A percentile compares a stretch with the other conserved stretches of the same genome.
phyloP scores from a whole-genome alignment of 2,113 vertebrate genomes.

The Globicephala melas region DNA sequence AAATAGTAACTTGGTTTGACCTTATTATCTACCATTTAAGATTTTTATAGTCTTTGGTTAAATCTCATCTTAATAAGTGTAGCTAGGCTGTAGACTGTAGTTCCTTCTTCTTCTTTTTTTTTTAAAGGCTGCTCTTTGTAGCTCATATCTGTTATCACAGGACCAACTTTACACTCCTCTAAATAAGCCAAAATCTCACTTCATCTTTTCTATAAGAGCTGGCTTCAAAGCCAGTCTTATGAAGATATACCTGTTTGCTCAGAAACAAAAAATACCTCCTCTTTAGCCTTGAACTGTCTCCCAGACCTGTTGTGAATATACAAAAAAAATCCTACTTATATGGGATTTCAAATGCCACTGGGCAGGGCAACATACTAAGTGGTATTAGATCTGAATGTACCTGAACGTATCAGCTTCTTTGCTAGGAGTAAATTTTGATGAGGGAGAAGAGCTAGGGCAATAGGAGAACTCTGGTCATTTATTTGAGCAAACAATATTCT shows the following conservation, averaged over 20 bases:
- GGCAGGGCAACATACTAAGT: neutral
- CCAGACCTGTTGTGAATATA: neutral
- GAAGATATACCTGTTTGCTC: neutral
- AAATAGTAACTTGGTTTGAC: conserved; percentile 73
- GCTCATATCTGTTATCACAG: conserved; percentile 24
- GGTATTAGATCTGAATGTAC: neutral
- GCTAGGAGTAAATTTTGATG: neutral
- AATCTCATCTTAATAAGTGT: conserved; percentile 74
- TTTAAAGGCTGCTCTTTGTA: conserved; percentile 11
- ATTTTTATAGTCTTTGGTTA: conserved; percentile 77
- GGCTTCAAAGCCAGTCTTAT: neutral
- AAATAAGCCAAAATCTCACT: conserved; percentile 31
- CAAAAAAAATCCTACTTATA: neutral
- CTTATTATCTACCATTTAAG: conserved; percentile 76
- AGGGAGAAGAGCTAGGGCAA: neutral
- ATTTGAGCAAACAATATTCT: neutral
- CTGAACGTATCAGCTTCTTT: neutral
- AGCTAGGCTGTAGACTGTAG: conserved; percentile 40
- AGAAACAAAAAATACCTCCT: neutral
- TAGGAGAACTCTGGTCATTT: neutral
- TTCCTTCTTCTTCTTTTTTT: neutral
- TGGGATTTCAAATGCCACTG: neutral
- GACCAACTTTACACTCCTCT: neutral
- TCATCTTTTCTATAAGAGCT: conserved; percentile 54
- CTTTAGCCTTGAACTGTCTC: neutral